Conservation (phyloP, 2,888 invertebrate genomes). For the Cryptocephalus primarius region DNA sequence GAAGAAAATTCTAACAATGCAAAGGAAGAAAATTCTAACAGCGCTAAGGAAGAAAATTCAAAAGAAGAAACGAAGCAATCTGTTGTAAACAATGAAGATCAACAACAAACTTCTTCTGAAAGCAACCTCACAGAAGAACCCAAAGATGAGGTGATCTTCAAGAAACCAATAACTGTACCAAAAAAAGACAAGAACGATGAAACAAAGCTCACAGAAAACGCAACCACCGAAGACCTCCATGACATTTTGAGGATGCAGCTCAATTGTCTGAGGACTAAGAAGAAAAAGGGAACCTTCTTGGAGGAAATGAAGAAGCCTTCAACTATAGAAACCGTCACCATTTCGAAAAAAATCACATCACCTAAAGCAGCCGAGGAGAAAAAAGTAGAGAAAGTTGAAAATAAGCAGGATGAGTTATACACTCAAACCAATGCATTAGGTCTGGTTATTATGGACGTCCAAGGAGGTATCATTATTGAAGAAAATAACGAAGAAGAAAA, state of each 20-base stretch:
- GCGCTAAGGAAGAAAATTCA: no score
- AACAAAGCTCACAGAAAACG: not conserved
- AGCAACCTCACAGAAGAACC: no score
- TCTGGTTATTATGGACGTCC: conserved; percentile 13
- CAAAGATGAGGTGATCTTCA: not conserved
- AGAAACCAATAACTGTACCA: not conserved
- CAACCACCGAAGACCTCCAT: conserved; percentile 13
- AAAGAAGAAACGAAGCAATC: no score
- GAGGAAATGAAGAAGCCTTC: not conserved
- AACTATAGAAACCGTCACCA: not conserved
- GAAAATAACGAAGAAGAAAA: conserved; percentile 7
- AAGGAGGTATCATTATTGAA: conserved; percentile 14
- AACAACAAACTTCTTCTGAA: no score
- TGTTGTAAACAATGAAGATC: no score
- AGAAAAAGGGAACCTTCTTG: conserved; percentile 2
- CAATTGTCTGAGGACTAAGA: conserved; percentile 19
- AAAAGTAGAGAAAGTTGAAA: not conserved
- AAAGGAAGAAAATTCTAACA: no score
- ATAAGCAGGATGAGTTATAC: conserved; percentile 3
- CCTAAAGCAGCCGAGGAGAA: not conserved
- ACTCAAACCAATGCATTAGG: conserved; percentile 15
- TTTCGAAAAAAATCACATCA: not conserved
- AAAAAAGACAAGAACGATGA: not conserved
- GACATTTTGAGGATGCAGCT: conserved; percentile 23
- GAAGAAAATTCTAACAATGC: no score